Conservation (phyloP, 1,140 invertebrate genomes). For the Drosophila equinoxialis region DNA sequence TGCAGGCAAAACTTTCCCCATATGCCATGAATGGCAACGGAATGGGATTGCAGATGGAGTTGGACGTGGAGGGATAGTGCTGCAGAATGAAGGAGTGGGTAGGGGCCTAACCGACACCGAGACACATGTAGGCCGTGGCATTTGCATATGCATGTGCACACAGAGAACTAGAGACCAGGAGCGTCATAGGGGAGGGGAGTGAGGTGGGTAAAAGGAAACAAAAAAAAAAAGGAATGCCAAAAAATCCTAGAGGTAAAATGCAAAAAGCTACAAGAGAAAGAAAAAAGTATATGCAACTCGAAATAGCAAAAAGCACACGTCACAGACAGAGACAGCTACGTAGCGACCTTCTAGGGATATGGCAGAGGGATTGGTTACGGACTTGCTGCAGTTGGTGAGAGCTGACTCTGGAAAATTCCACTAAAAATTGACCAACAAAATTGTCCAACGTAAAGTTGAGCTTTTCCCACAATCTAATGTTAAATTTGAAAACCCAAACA, state of each 20-base stretch:
- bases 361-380: not conserved
- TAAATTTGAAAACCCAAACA: not conserved
- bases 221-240: constrained; percentile 2
- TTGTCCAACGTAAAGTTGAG: not conserved
- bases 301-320: constrained; percentile 61
- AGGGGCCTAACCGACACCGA: constrained; percentile 48
- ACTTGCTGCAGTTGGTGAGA: constrained; percentile 1
- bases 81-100: not conserved
- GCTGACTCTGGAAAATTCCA: constrained; percentile 17
- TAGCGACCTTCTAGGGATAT: not conserved
- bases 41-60: not conserved
- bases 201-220: not conserved
- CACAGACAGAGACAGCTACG: constrained; percentile 37
- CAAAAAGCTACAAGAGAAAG: constrained; percentile 54
- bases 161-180: not conserved
- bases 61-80: not conserved
- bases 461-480: not conserved
- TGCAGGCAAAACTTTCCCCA: constrained; percentile 61
- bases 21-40: constrained; percentile 23
- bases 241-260: constrained; percentile 66
- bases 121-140: constrained; percentile 75
- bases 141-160: constrained; percentile 71
- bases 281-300: constrained; percentile 22
- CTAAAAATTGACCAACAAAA: not conserved
- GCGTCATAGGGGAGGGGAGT: too few relatives aligned